Evolutionary conservation across 2,113 vertebrate genomes (phyloP).

Genomic region (Brachypodius melanocephalos): DNA sequence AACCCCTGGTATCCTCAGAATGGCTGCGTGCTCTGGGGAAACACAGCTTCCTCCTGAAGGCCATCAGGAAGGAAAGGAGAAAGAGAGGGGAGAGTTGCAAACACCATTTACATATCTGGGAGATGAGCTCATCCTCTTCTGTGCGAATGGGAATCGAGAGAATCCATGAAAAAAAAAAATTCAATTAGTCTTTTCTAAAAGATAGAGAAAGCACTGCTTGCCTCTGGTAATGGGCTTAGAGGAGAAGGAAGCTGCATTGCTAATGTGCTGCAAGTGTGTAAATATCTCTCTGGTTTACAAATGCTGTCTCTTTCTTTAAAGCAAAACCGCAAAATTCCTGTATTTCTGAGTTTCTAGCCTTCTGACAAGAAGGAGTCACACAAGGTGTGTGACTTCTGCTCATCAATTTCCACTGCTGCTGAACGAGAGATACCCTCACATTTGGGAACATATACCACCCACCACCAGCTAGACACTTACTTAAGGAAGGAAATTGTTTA

Average conservation of each 20-base stretch:
- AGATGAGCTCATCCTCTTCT: slow-evolving; percentile 12
- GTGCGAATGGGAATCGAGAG: background rate
- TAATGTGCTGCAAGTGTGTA: background rate
- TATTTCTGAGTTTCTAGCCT: background rate
- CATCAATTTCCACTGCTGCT: background rate
- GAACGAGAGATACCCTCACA: background rate
- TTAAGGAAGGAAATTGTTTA: background rate
- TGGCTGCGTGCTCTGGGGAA: background rate
- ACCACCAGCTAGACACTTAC: background rate
- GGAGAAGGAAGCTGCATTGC: background rate
- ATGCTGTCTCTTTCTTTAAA: background rate
- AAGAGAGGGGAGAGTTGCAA: background rate
- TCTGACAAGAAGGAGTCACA: too few species aligned
- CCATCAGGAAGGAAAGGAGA: background rate
- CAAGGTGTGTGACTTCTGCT: background rate
- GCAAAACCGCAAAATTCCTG: background rate
- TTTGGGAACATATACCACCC: background rate
- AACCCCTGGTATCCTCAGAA: fast-evolving
- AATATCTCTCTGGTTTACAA: background rate
- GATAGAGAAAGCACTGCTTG: background rate
- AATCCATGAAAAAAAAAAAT: background rate
- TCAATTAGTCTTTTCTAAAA: background rate
- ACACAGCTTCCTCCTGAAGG: background rate
- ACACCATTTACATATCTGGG: background rate
- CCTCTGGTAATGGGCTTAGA: background rate